phyloP scores from a whole-genome alignment of 1,140 invertebrate genomes.

The Goniozus legneri region DNA sequence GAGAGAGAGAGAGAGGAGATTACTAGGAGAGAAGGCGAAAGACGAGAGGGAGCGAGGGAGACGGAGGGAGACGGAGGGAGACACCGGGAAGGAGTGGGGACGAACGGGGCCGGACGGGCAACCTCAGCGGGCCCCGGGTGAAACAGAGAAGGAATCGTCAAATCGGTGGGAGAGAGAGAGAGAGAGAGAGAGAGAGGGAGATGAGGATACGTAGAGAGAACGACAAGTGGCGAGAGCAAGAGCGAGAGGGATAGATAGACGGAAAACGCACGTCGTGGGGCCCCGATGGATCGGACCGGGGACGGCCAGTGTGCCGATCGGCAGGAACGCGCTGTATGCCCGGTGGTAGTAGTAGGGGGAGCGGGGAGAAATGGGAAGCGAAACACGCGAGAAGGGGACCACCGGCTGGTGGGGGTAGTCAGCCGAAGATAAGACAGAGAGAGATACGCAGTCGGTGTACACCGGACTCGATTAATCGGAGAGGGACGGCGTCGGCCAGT shows the following conservation, averaged over 20 bases:
- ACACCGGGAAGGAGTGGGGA: constrained; percentile 33
- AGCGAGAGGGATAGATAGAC: constrained; percentile 31
- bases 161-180: constrained; percentile 18
- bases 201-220: constrained; percentile 18
- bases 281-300: background rate
- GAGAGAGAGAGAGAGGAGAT: constrained; percentile 1
- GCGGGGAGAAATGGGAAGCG: constrained; percentile 2
- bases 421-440: too few relatives aligned
- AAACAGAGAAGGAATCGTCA: constrained; percentile 29
- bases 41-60: constrained; percentile 16
- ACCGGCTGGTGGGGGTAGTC: too few relatives aligned
- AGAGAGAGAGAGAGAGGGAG: constrained; percentile 35
- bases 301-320: too few relatives aligned
- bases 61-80: constrained; percentile 45
- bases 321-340: constrained; percentile 9
- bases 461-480: constrained; percentile 45
- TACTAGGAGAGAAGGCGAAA: background rate
- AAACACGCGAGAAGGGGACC: background rate
- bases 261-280: constrained; percentile 26
- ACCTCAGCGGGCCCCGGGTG: constrained; percentile 28
- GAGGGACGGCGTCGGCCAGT: constrained; percentile 43
- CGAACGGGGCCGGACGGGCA: constrained; percentile 12
- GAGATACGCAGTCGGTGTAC: constrained; percentile 26
- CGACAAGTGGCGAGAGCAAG: constrained; percentile 1
- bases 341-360: constrained; percentile 1